Conservation (phyloP, 2,888 invertebrate genomes). For the Bugula neritina region DNA sequence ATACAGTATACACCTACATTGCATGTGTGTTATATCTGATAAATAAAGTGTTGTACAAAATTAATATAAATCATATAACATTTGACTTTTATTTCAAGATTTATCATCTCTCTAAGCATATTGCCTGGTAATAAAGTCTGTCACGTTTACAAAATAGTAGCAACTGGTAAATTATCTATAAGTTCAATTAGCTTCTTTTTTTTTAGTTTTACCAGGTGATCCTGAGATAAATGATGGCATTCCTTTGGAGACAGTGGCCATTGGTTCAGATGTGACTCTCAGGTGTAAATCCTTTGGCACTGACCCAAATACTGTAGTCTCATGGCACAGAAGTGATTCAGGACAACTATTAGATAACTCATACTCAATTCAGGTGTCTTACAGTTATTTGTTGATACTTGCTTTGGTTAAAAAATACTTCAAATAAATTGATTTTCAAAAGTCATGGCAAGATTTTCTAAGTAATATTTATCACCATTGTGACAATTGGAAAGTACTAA, state of each 20-base stretch:
- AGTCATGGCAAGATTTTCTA: too few relatives aligned
- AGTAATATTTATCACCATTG: too few relatives aligned
- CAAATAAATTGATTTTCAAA: too few relatives aligned
- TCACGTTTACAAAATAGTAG: neutral
- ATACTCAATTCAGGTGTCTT: neutral
- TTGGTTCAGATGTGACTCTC: neutral
- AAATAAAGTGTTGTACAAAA: neutral
- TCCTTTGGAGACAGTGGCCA: neutral
- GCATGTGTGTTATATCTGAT: neutral
- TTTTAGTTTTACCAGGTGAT: slow-evolving; percentile 3
- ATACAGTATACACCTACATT: too few relatives aligned
- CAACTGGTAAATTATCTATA: neutral
- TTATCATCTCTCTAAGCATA: too few relatives aligned
- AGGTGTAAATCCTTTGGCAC: slow-evolving; percentile 17
- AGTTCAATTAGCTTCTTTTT: too few relatives aligned
- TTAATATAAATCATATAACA: neutral
- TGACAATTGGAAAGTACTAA: too few relatives aligned
- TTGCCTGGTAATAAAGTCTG: too few relatives aligned
- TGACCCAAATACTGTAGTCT: slow-evolving; percentile 7
- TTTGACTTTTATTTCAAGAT: neutral
- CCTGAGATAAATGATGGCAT: slow-evolving; percentile 6
- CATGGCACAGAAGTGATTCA: slow-evolving; percentile 5
- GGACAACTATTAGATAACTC: neutral
- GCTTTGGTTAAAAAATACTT: too few relatives aligned
- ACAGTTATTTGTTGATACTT: too few relatives aligned